Percentiles rank a stretch among this genome's conserved stretches.
Evolutionary conservation across 2,888 invertebrate genomes (phyloP).

Genomic region (Zelleria hepariella): DNA sequence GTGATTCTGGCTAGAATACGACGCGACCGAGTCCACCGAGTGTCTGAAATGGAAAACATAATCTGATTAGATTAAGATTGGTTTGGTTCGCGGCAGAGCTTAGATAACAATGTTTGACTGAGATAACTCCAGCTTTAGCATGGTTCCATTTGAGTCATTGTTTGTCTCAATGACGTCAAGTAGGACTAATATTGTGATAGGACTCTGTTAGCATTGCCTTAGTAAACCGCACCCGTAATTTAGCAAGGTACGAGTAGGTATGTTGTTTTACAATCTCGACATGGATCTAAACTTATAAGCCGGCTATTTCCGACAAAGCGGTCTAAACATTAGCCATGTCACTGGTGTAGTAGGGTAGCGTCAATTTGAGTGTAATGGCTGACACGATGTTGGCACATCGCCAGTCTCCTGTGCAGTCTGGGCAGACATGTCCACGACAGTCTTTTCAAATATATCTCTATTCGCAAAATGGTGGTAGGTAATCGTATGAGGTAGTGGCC

Average conservation of each 20-base stretch:
- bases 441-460: background rate
- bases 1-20: conserved; percentile 73
- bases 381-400: background rate
- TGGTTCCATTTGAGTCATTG: conserved; percentile 33
- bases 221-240: conserved; percentile 2
- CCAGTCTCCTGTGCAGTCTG: background rate
- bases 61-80: conserved; percentile 49
- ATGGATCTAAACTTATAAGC: conserved; percentile 9
- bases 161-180: conserved; percentile 28
- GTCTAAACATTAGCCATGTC: conserved; percentile 2
- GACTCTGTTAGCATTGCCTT: conserved; percentile 4
- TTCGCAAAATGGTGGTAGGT: too few relatives aligned
- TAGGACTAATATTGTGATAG: conserved; percentile 31
- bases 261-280: background rate
- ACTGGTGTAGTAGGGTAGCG: background rate
- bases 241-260: background rate
- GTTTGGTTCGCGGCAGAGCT: conserved; percentile 19
- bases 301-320: conserved; percentile 15
- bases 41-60: conserved; percentile 60
- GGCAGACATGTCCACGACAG: background rate
- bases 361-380: background rate
- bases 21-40: conserved; percentile 73
- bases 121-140: conserved; percentile 37
- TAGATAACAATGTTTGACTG: conserved; percentile 48
- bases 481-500: too few relatives aligned